Evolutionary conservation across 1,140 invertebrate species (phyloP), one percentile per base, ranked within the genome.

Genomic region (Araneus ventricosus): DNA sequence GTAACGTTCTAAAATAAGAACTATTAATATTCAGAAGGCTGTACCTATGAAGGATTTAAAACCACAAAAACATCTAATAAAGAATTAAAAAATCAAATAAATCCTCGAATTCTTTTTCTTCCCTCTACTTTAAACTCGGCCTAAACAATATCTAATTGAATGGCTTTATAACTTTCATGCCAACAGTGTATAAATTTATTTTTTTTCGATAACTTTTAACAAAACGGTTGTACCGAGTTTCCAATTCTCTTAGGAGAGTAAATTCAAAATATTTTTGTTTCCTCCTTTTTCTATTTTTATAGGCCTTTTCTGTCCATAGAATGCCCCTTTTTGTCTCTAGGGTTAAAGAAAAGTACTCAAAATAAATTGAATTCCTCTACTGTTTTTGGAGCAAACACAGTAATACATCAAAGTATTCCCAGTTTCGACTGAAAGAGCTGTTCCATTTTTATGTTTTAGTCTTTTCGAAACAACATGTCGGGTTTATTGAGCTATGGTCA

Each of bases 331-430:
- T 75, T 87, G 41, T 87, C 30, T 61, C 27, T 87, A 37, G 27
- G 85, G 59, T 27, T 61, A 87, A 87, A 63, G 41, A 30, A 37
- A 30, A 24, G 22, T 37, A 24, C 27, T 87, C 45, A 8, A 87
- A 87, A 87, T 61, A 87, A 87, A 87, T 63, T 37, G 85, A 61
- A 87, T 87, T 87, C 57, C 30, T 17, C 8, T 61, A n/a, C 59
- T 75, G 70, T 34, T 59, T 70, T 17, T 37, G 20, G 70, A 75
- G 17, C 30, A 75, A 75, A 75, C 27, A 37, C 34, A 39, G 52
- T 86, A 34, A 39, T 86, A 39, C 84, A 27, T 86, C 52, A 59
- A 86, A 86, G 39, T 41, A 86, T 39, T 39, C 39, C 52, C 41
- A 59, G 10, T 41, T 22, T 34, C 63, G 27, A 67, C n/a, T 67